These are phyloP conservation scores for Montipora capitata DNA, from an alignment of 92 coral and sea anemone species.

Conservation along the genomic window DNA sequence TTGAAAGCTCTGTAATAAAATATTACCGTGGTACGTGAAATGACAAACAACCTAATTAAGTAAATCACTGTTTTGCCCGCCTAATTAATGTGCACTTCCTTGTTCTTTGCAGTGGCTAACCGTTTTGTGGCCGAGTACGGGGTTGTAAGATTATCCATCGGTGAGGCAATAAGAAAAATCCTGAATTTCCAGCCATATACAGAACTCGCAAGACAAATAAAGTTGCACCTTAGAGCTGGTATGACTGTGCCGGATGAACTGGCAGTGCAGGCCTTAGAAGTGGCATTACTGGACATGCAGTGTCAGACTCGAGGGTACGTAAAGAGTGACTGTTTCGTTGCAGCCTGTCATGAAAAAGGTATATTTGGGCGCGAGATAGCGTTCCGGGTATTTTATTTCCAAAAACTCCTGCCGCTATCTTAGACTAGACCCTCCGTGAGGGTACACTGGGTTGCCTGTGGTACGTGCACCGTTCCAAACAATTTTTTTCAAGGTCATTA, in stretches of 20 bases:
- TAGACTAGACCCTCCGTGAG: too few relatives aligned
- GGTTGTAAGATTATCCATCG: conserved; percentile 93
- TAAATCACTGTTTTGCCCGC: too few relatives aligned
- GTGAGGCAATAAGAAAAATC: conserved; percentile 93
- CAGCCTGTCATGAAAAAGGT: background rate
- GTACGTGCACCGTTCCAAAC: too few relatives aligned
- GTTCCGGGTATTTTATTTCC: too few relatives aligned
- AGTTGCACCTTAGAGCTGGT: conserved; percentile 88
- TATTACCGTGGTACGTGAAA: too few relatives aligned
- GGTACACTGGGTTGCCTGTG: too few relatives aligned
- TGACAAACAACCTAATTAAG: too few relatives aligned
- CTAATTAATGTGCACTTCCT: background rate
- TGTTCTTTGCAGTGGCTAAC: conserved; percentile 84
- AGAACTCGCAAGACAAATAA: conserved; percentile 90
- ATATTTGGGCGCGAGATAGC: background rate
- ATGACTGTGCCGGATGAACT: conserved; percentile 96
- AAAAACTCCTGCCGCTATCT: too few relatives aligned
- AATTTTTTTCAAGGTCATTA: too few relatives aligned
- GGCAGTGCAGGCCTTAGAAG: conserved; percentile 95
- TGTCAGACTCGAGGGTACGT: conserved; percentile 98
- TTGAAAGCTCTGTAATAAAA: too few relatives aligned
- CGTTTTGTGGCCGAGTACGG: conserved; percentile 95
- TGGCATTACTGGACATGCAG: conserved; percentile 93
- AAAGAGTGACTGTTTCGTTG: background rate
- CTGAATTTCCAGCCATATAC: conserved; percentile 90